A percentile compares a stretch with the other conserved stretches of the same genome.
Evolutionary conservation across 2,797 vertebrate genomes (phyloP).

Genomic region (Sebastes vulpes): DNA sequence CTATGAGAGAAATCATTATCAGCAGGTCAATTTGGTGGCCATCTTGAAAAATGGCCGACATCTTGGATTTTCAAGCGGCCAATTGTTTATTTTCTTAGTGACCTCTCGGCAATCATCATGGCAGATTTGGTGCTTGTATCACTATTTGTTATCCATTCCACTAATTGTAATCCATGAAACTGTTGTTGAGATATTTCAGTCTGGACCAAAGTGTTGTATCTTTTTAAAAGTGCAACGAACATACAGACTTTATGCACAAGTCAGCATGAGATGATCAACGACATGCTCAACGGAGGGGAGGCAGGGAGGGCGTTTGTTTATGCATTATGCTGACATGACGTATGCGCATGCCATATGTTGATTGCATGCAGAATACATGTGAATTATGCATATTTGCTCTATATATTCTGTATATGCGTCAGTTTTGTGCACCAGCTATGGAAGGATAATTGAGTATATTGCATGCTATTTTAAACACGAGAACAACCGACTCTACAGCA

Average conservation of each 20-base stretch:
- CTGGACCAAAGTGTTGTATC: not conserved
- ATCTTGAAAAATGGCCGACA: too few species aligned
- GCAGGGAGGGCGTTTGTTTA: not conserved
- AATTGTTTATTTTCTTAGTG: too few species aligned
- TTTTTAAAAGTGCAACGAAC: not conserved
- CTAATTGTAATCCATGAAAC: too few species aligned
- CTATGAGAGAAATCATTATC: too few species aligned
- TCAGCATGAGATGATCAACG: not conserved
- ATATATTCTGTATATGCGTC: conserved; percentile 14
- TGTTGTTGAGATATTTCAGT: too few species aligned
- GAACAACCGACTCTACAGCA: not conserved
- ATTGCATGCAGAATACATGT: conserved; percentile 33
- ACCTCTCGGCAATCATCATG: too few species aligned
- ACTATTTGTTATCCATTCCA: too few species aligned
- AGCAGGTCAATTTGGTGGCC: too few species aligned
- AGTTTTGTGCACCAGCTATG: not conserved
- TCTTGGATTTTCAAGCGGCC: too few species aligned
- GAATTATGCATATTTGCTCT: conserved; percentile 51
- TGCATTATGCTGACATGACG: conserved; percentile 7
- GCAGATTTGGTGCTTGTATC: too few species aligned
- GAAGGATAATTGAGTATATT: conserved; percentile 1
- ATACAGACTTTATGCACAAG: not conserved
- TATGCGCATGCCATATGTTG: conserved; percentile 37
- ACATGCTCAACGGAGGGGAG: not conserved
- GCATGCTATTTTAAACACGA: conserved; percentile 1